Conservation (phyloP, 2,113 vertebrate species). For the Grammomys surdaster region DNA sequence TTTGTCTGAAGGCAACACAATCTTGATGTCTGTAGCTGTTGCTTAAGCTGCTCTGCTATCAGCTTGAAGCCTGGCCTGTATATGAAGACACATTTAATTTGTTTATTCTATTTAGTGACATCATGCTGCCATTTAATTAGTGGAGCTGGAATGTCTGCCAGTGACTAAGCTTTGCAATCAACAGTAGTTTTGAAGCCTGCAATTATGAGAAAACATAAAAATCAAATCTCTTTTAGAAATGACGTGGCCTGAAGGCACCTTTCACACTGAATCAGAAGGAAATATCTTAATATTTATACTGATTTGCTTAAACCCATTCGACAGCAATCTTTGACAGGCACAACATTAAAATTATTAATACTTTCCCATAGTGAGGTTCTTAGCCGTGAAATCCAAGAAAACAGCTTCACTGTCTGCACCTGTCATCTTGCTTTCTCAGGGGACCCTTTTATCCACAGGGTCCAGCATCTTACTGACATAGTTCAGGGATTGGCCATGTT, state of each 20-base stretch:
- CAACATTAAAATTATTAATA: background rate
- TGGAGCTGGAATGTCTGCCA: constrained; percentile 21
- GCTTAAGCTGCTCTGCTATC: background rate
- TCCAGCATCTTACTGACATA: background rate
- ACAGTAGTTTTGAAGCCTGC: background rate
- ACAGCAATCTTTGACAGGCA: constrained; percentile 12
- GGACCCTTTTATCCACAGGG: background rate
- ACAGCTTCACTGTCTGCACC: background rate
- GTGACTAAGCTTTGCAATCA: constrained; percentile 45
- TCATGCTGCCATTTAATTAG: constrained; percentile 50
- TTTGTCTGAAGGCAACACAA: background rate
- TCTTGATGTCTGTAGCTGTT: background rate
- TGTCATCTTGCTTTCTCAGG: background rate
- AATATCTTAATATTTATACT: constrained; percentile 36
- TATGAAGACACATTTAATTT: constrained; percentile 35
- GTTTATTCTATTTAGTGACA: constrained; percentile 8
- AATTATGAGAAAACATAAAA: constrained; percentile 19
- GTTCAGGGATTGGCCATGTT: background rate
- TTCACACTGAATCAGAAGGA: constrained; percentile 1
- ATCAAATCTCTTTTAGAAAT: constrained; percentile 22
- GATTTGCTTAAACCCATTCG: background rate
- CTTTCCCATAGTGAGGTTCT: background rate
- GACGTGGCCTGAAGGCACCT: background rate
- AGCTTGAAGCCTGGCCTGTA: background rate
- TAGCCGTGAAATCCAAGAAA: constrained; percentile 25